Conservation (phyloP, 1,140 invertebrate species). For the Chironomus tepperi region DNA sequence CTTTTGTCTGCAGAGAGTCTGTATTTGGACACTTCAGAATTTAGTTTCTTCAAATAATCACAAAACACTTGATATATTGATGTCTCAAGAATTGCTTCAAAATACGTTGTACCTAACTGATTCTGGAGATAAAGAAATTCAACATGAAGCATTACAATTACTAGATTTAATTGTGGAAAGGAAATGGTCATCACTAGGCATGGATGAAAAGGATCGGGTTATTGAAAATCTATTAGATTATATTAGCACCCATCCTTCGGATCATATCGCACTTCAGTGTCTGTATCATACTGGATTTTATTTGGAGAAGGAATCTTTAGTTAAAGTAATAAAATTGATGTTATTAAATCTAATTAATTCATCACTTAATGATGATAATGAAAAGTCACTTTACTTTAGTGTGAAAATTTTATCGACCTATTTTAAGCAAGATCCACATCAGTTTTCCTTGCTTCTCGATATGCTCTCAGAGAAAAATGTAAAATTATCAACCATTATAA, state of each 20-base stretch:
- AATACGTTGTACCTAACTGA: neutral
- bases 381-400: neutral
- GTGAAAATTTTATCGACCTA: neutral
- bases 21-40: constrained; percentile 36
- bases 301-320: neutral
- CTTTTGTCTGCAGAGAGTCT: constrained; percentile 26
- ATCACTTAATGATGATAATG: neutral
- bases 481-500: neutral
- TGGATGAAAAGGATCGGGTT: neutral
- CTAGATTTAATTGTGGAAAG: neutral
- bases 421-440: neutral
- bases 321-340: neutral
- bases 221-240: neutral
- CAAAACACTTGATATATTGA: constrained; percentile 29
- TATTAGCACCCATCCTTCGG: neutral
- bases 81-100: constrained; percentile 34
- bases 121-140: neutral
- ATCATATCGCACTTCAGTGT: neutral
- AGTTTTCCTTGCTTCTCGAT: neutral
- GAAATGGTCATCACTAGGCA: neutral
- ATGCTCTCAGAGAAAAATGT: neutral
- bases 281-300: neutral
- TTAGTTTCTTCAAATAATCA: constrained; percentile 30
- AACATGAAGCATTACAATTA: neutral
- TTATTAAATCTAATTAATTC: neutral